Base-by-base conservation (phyloP, 1,140 invertebrate genomes). In the Bursaphelenchus mucronatus region DNA sequence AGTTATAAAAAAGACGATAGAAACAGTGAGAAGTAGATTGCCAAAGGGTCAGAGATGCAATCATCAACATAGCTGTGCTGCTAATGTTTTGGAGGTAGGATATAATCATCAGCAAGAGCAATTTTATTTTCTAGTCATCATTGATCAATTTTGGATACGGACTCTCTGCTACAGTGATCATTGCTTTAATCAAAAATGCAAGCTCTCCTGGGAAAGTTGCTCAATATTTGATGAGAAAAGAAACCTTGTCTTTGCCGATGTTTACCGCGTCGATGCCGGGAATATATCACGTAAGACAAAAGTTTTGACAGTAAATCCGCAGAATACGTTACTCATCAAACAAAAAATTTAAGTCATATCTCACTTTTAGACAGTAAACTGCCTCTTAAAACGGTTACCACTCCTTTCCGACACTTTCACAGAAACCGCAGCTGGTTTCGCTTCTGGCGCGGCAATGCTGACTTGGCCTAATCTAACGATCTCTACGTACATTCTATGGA, bases 401-500 rank as follows among this genome's bases (percentile, higher is more conserved):
- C 11, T 64, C 10, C 40, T 56, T 9, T 57, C 66, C n/a, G 46
- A 61, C 8, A 8, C 64, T 0, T 68, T 57, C 9, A 56, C 68
- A n/a, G 30, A 30, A 30, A 30, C 30, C 30, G 30, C 30, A 30
- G 30, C 30, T 30, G 30, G 64, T 30, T 64, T 49, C 7, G 15
- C 30, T 3, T 43, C 21, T 21, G 63, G 63, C 9, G 6, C 50
- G n/a, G 45, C 65, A n/a, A 69, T 69, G 65, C 7, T 66, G n/a
- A n/a, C 19, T 7, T 75, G 58, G 44, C 52, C 77, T 52, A 79
- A 66, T 40, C 68, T 68, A 39, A 69, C 63, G 49, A 67, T 80
- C 53, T 68, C 76, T 8, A 71, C 81, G 67, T 80, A 81, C 56
- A 58, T 64, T 52, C 56, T 79, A 11, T 79, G 76, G 76, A 79